Evolutionary conservation across 2,113 vertebrate species (phyloP).

Genomic region (Nerophis lumbriciformis): DNA sequence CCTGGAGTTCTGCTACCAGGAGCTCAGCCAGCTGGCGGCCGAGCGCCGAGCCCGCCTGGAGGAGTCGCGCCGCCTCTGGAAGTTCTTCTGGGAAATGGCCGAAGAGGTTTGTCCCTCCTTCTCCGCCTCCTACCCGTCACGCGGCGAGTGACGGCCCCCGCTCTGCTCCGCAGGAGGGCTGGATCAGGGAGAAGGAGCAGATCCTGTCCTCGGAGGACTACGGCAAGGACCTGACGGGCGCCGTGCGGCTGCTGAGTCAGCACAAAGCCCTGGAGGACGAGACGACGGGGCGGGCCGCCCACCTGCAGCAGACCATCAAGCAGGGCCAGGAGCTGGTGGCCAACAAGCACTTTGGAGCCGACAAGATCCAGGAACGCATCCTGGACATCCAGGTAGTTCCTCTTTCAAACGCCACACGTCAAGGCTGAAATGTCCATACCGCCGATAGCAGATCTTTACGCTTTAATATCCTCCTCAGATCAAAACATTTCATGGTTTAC

Average conservation of each 20-base stretch:
- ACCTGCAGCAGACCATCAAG: conserved; percentile 88
- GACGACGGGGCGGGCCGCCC: conserved; percentile 86
- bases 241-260: conserved; percentile 87
- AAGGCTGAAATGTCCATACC: no score
- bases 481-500: no score
- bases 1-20: conserved; percentile 98
- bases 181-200: conserved; percentile 98
- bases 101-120: conserved; percentile 72
- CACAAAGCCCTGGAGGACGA: conserved; percentile 95
- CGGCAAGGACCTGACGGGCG: conserved; percentile 92
- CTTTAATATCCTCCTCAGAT: no score
- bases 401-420: no score
- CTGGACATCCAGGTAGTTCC: conserved; percentile 65
- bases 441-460: no score
- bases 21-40: conserved; percentile 87
- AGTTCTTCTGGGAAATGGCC: conserved; percentile 99
- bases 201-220: conserved; percentile 93
- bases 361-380: conserved; percentile 89
- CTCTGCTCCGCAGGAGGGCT: conserved; percentile 74
- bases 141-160: not conserved
- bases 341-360: conserved; percentile 89
- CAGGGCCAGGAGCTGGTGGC: conserved; percentile 90
- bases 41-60: conserved; percentile 89
- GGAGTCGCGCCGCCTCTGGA: conserved; percentile 96
- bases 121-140: no score